Evolutionary conservation across 2,113 vertebrate genomes (phyloP).

Genomic region (Indicator indicator): DNA sequence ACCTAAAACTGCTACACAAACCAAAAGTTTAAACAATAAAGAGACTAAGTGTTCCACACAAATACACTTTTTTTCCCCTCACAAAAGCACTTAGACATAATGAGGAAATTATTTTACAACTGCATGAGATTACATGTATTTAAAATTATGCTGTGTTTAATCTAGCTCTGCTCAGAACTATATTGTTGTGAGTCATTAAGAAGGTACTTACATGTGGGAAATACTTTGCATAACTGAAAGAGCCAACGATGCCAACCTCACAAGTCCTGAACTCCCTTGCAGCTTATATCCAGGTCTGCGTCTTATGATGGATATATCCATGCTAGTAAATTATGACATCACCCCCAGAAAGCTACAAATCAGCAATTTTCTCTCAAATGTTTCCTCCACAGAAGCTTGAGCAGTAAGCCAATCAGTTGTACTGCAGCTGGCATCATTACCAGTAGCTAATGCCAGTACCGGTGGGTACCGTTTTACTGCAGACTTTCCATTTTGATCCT

Average conservation of each 20-base stretch:
- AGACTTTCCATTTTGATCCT: neutral
- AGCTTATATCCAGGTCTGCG: neutral
- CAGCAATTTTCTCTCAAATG: neutral
- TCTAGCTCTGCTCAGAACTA: neutral
- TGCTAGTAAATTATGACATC: neutral
- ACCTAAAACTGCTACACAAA: neutral
- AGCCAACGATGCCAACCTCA: neutral
- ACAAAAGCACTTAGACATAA: neutral
- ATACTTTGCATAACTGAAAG: neutral
- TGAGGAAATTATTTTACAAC: neutral
- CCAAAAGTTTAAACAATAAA: neutral
- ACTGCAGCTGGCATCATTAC: neutral
- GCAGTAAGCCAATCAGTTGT: neutral
- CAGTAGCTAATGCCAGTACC: neutral
- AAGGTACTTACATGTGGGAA: neutral
- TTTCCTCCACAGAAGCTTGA: neutral
- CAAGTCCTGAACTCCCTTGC: neutral
- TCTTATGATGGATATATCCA: neutral
- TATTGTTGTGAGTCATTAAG: neutral
- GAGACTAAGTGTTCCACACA: neutral
- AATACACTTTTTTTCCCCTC: neutral
- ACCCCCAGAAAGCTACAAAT: neutral
- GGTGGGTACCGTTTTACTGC: neutral
- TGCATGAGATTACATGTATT: neutral
- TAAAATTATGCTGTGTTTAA: conserved; percentile 18